phyloP scores from a whole-genome alignment of 1,140 invertebrate genomes.

The Halyomorpha halys region DNA sequence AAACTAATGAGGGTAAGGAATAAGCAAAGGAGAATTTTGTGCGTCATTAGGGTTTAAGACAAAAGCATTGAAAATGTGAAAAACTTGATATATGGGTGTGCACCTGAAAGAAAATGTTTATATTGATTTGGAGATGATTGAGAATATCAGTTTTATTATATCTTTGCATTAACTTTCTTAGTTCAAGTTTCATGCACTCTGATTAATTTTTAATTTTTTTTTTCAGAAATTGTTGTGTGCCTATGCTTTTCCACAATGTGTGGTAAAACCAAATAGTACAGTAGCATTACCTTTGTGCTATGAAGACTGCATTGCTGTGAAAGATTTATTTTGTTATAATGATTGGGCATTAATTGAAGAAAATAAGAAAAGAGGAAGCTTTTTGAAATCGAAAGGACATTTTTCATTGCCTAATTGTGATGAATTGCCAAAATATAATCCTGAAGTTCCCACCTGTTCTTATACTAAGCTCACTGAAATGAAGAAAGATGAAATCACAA shows the following conservation, averaged over 20 bases:
- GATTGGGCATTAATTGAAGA: slow-evolving; percentile 86
- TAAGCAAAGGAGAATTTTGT: too few relatives aligned
- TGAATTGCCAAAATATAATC: slow-evolving; percentile 55
- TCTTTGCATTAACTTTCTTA: too few relatives aligned
- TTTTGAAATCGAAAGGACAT: slow-evolving; percentile 70
- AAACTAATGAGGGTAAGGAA: too few relatives aligned
- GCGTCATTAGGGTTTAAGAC: too few relatives aligned
- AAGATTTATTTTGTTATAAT: slow-evolving; percentile 81
- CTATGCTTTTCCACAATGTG: slow-evolving; percentile 84
- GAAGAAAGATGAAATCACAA: slow-evolving; percentile 60
- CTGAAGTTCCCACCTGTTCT: slow-evolving; percentile 53
- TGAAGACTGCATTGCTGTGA: slow-evolving; percentile 85
- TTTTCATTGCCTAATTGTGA: slow-evolving; percentile 81
- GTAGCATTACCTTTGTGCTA: slow-evolving; percentile 64
- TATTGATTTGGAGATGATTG: too few relatives aligned
- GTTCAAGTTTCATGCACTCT: background rate
- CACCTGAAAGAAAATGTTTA: too few relatives aligned
- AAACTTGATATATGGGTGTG: too few relatives aligned
- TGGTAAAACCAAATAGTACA: slow-evolving; percentile 46
- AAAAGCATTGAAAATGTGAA: too few relatives aligned
- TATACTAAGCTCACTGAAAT: slow-evolving; percentile 74
- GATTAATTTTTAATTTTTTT: slow-evolving; percentile 20
- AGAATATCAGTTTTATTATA: too few relatives aligned
- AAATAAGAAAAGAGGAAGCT: slow-evolving; percentile 67
- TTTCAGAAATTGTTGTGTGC: slow-evolving; percentile 71